phyloP scores from a whole-genome alignment of 2,888 invertebrate genomes.

The Luffia ferchaultella region DNA sequence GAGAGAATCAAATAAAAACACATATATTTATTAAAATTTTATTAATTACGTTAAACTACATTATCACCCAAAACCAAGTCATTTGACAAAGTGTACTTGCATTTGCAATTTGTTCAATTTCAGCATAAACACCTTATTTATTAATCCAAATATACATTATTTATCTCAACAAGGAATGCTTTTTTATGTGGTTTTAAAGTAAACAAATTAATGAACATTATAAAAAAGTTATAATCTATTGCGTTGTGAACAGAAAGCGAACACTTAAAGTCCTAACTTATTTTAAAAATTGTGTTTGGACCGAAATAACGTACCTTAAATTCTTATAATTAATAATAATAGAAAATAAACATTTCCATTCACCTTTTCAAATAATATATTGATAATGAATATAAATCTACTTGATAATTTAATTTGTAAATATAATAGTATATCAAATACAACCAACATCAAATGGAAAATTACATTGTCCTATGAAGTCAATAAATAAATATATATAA shows the following conservation, averaged over 20 bases:
- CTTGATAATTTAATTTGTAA: background rate
- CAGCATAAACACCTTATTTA: background rate
- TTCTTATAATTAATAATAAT: conserved; percentile 23
- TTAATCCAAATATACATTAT: conserved; percentile 8
- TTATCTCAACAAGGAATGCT: background rate
- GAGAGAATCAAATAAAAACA: background rate
- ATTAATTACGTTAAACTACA: conserved; percentile 53
- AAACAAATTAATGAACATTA: no score
- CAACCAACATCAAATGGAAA: background rate
- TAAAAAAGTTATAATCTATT: no score
- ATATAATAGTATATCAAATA: background rate
- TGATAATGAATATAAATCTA: background rate
- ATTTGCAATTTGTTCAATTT: conserved; percentile 29
- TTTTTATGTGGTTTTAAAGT: background rate
- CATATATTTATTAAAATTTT: conserved; percentile 36
- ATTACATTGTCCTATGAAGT: background rate
- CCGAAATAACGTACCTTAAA: conserved; percentile 27
- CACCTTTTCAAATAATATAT: background rate
- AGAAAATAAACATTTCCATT: background rate
- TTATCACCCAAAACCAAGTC: conserved; percentile 50
- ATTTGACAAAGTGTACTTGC: background rate
- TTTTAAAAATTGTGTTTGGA: conserved; percentile 34
- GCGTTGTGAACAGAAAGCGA: no score
- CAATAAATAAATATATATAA: no score
- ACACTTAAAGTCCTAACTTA: conserved; percentile 24